These are phyloP conservation scores for Microvelia longipes DNA, from an alignment of 1,140 invertebrate species.

Conservation along the genomic window DNA sequence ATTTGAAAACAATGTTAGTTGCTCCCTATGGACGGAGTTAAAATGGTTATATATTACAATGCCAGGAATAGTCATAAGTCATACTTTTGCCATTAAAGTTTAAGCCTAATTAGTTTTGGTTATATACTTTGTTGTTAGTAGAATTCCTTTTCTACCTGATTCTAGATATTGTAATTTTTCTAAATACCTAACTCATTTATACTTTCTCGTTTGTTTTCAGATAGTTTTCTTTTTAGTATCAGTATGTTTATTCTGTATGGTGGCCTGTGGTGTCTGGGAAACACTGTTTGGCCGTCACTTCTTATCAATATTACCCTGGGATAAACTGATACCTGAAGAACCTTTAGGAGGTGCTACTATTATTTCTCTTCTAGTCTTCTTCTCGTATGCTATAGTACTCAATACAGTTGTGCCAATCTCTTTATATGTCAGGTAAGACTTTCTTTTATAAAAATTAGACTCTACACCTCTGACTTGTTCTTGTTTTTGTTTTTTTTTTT, in stretches of 20 bases:
- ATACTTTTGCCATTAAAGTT: too few species aligned
- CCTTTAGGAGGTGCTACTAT: conserved; percentile 69
- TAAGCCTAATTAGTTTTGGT: too few species aligned
- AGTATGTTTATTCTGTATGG: conserved; percentile 94
- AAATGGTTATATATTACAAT: too few species aligned
- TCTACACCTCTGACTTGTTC: neutral
- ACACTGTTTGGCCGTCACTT: conserved; percentile 80
- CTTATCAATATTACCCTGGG: conserved; percentile 87
- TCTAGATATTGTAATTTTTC: too few species aligned
- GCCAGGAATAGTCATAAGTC: too few species aligned
- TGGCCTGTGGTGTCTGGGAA: conserved; percentile 96
- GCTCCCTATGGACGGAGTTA: too few species aligned
- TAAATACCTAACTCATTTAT: too few species aligned
- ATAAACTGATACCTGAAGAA: conserved; percentile 68
- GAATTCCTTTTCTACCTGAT: too few species aligned
- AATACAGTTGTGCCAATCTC: conserved; percentile 99
- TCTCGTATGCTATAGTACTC: conserved; percentile 97
- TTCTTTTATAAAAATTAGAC: neutral
- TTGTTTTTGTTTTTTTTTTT: neutral
- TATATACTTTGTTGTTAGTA: too few species aligned
- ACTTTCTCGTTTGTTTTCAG: conserved; percentile 38
- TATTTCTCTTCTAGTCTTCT: conserved; percentile 91
- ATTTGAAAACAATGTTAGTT: too few species aligned
- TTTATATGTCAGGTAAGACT: conserved; percentile 80
- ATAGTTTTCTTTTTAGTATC: conserved; percentile 96